Evolutionary conservation across 1,140 invertebrate genomes (phyloP), one percentile per base, ranked within the genome.

Genomic region (Pinna nobilis): DNA sequence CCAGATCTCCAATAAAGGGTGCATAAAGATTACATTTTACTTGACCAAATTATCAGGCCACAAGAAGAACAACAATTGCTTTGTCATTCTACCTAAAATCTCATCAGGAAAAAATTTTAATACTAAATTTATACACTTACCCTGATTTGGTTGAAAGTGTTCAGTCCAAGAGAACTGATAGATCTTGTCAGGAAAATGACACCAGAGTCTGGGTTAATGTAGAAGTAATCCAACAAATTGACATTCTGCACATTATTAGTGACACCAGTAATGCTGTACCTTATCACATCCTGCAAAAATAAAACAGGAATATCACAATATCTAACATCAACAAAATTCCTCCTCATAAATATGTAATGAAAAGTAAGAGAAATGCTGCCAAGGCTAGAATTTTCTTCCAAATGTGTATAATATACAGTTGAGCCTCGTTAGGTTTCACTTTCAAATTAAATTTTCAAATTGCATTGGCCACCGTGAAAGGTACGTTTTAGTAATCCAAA

Each of bases 201-300:
- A 15, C 81, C 81, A 2, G 53, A 55, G 25, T 72, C 44, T 11
- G 78, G 71, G 39, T 77, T 72, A 30, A 82, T 61, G 59, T 63
- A 63, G 20, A 63, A 63, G 59, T 63, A 63, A 32, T 44, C 59
- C 4, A 23, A n/a, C 4, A 63, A 37, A n/a, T n/a, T n/a, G n/a
- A n/a, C n/a, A 28, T 63, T 63, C 30, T 59, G 55, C 7, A 59
- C 60, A 25, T 49, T 47, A n/a, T n/a, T n/a, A 3, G 44, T 35
- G 23, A 50, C 49, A 35, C 63, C 63, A 47, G 32, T 30, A 23
- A 66, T 66, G 28, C 32, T 37, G 47, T 66, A 66, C 7, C 47
- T 9, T 49, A 66, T 13, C 7, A 51, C 49, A 51, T 66, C 47
- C 63, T 66, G n/a, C n/a, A n/a, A n/a, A n/a, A n/a, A n/a, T n/a